A percentile compares a stretch with the other conserved stretches of the same genome.
These are phyloP conservation scores for Sebastes umbrosus DNA, from an alignment of 2,797 vertebrate species.

Conservation along the genomic window DNA sequence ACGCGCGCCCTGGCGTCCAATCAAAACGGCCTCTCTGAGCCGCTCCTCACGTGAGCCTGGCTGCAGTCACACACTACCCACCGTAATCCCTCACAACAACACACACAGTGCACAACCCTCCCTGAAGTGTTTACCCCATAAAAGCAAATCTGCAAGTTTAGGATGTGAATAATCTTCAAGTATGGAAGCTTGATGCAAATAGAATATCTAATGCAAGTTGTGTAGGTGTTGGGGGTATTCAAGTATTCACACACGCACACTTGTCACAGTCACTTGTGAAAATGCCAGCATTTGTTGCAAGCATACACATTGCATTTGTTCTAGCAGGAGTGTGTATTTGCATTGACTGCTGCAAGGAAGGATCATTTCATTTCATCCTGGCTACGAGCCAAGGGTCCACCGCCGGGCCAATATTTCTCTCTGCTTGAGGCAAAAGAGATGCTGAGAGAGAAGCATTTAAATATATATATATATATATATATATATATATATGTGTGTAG, in stretches of 20 bases:
- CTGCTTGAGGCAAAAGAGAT: constrained; percentile 2
- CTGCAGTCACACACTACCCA: constrained; percentile 54
- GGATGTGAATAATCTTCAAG: constrained; percentile 39
- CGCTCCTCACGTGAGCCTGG: constrained; percentile 65
- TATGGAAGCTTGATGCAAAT: neutral
- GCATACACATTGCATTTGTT: constrained; percentile 51
- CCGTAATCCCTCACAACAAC: constrained; percentile 60
- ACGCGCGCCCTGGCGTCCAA: constrained; percentile 44
- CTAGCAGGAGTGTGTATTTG: constrained; percentile 44
- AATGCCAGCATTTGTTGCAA: constrained; percentile 46
- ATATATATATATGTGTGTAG: constrained; percentile 21
- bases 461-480: constrained; percentile 27
- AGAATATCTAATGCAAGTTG: neutral
- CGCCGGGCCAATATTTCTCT: constrained; percentile 26
- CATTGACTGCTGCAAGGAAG: constrained; percentile 36
- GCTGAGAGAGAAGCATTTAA: constrained; percentile 5
- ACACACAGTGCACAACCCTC: neutral
- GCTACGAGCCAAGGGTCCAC: constrained; percentile 17
- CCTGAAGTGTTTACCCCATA: constrained; percentile 6
- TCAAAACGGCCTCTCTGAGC: constrained; percentile 68
- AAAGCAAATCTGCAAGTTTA: constrained; percentile 27
- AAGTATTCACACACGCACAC: neutral
- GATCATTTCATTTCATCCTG: constrained; percentile 42
- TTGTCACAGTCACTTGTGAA: constrained; percentile 50
- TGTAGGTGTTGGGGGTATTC: neutral